These are phyloP conservation scores for Pristionchus arcanus DNA, from an alignment of 2,888 invertebrate species.

Conservation along the genomic window DNA sequence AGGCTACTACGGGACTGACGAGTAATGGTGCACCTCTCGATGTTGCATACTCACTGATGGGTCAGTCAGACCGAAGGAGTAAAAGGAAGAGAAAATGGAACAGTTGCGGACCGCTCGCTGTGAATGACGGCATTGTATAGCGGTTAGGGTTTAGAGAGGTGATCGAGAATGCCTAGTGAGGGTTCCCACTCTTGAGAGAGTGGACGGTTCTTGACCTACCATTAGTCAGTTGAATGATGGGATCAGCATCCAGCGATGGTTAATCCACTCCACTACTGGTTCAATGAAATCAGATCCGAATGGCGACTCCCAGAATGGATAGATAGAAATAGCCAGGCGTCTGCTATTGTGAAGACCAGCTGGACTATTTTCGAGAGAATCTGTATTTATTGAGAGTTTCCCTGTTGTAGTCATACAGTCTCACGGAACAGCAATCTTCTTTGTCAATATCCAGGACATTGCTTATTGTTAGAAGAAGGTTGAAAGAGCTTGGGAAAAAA, in stretches of 20 bases:
- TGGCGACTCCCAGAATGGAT: neutral
- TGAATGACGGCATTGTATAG: constrained; percentile 23
- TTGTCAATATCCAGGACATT: no score
- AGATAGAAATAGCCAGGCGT: neutral
- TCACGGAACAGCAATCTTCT: neutral
- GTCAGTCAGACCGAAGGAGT: neutral
- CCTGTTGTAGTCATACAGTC: neutral
- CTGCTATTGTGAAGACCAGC: neutral
- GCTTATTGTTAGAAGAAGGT: neutral
- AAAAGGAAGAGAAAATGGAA: neutral
- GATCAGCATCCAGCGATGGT: neutral
- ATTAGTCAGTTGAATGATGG: neutral
- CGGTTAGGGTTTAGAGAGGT: neutral
- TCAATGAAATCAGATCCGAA: constrained; percentile 25
- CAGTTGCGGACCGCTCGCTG: neutral
- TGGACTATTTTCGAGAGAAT: neutral
- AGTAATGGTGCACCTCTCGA: neutral
- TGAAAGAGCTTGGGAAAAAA: neutral
- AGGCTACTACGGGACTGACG: neutral
- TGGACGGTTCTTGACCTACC: constrained; percentile 15
- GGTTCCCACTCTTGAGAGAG: neutral
- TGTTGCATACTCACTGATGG: neutral
- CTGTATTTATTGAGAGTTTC: neutral
- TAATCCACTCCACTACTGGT: constrained; percentile 20
- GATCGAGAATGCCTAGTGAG: constrained; percentile 16